Evolutionary conservation across 2,797 vertebrate genomes (phyloP).

Genomic region (Pipistrellus kuhlii): DNA sequence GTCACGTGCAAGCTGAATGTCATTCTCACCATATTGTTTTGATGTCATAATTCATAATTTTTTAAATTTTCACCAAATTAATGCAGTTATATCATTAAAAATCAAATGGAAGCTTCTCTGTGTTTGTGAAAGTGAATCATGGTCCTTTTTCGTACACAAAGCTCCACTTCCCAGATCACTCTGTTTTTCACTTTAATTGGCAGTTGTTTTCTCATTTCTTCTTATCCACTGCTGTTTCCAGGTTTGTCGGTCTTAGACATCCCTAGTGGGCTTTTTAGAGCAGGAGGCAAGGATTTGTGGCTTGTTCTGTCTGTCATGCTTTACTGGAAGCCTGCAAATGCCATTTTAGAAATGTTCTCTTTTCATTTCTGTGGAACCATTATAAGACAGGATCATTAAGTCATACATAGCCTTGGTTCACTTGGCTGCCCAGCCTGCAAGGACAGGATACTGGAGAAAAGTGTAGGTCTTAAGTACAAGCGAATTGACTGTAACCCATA

Average conservation of each 20-base stretch:
- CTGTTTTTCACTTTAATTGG: neutral
- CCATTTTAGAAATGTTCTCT: neutral
- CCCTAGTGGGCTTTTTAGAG: neutral
- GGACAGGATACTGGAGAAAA: neutral
- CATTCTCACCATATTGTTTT: neutral
- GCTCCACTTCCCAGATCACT: neutral
- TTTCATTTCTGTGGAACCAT: neutral
- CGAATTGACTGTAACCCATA: fast-evolving
- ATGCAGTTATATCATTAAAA: neutral
- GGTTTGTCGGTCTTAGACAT: constrained; percentile 1
- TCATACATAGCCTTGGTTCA: neutral
- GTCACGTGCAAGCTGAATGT: neutral
- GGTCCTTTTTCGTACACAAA: neutral
- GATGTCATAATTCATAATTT: neutral
- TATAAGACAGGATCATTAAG: neutral
- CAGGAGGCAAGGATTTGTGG: neutral
- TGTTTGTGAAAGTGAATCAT: neutral
- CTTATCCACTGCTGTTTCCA: neutral
- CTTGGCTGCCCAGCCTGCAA: neutral
- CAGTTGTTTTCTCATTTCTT: constrained; percentile 7
- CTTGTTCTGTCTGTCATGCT: neutral
- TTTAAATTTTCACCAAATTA: neutral
- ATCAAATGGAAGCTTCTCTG: neutral
- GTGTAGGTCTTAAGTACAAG: neutral
- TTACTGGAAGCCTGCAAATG: neutral